Evolutionary conservation across 1,140 invertebrate species (phyloP), one percentile per base, ranked within the genome.

Genomic region (Lepidotrigona ventralis): DNA sequence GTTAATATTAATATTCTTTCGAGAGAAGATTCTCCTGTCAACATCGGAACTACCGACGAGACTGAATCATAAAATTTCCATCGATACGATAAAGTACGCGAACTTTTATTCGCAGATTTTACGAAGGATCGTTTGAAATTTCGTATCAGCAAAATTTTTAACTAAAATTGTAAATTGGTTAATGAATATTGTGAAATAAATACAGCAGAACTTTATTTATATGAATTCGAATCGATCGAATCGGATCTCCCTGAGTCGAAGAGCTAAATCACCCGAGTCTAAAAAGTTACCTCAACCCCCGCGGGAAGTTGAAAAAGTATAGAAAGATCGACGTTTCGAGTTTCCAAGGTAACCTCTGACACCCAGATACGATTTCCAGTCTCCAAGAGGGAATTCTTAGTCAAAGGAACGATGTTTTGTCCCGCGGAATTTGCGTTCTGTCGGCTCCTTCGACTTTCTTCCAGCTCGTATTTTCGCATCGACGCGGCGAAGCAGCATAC

Each of bases 381-480:
- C 1, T 23, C 0, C 2, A 2, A 11, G 4, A 73, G 46, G 33
- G 64, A 73, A 74, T 66, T 54, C 26, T 51, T 71, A 29, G 11
- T 23, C 26, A 4, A 63, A 3, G 63, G 0, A 64, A 54, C 51
- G 8, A n/a, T 23, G 29, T n/a, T 23, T 19, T n/a, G 11, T 21
- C 23, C 29, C 26, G 9, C 5, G 26, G 70, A 74, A 76, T 64
- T 68, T 64, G 39, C 33, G 72, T 56, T 54, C 26, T 46, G 23
- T 33, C 6, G 46, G 53, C 23, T 15, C 26, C 29, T 23, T 33
- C 72, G 72, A 81, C 33, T 33, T 76, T 46, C 29, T 74, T 33
- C 29, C 29, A 3, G 23, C 51, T 39, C 72, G 60, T 81, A 81
- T 76, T 81, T 81, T 81, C 72, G 53, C 60, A 81, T 81, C 79